Conservation (phyloP, 2,113 vertebrate species). For the Oryzias javanicus region DNA sequence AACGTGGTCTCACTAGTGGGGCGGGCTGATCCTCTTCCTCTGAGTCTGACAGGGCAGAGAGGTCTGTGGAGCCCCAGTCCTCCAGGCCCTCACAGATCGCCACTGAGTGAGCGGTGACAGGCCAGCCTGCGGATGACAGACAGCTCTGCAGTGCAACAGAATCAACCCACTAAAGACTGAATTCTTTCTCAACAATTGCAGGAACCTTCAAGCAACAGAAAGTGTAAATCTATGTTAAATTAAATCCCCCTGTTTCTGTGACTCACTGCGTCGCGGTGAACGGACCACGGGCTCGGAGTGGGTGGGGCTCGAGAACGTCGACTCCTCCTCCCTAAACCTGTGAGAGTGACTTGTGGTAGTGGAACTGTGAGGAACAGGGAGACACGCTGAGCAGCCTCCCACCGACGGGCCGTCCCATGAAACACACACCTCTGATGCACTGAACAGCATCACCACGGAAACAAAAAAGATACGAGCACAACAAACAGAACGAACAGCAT, state of each 20-base stretch:
- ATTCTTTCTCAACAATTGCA: background rate
- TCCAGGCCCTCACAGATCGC: conserved; percentile 84
- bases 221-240: too few relatives aligned
- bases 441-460: conserved; percentile 55
- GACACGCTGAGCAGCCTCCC: conserved; percentile 81
- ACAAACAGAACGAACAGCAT: conserved; percentile 58
- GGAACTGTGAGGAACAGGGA: conserved; percentile 85
- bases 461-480: conserved; percentile 45
- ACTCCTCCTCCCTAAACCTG: conserved; percentile 76
- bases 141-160: background rate
- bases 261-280: conserved; percentile 81
- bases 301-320: conserved; percentile 69
- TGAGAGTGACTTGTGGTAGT: conserved; percentile 72
- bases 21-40: conserved; percentile 82
- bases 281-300: conserved; percentile 68
- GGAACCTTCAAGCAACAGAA: too few relatives aligned
- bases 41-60: conserved; percentile 81
- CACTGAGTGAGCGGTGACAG: conserved; percentile 78
- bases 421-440: conserved; percentile 74
- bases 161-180: background rate
- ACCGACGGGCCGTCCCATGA: conserved; percentile 72
- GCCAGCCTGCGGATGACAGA: conserved; percentile 78
- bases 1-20: conserved; percentile 81
- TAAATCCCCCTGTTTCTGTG: too few relatives aligned
- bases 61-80: conserved; percentile 84